phyloP scores from a whole-genome alignment of 2,113 vertebrate species.

The Monopterus albus region DNA sequence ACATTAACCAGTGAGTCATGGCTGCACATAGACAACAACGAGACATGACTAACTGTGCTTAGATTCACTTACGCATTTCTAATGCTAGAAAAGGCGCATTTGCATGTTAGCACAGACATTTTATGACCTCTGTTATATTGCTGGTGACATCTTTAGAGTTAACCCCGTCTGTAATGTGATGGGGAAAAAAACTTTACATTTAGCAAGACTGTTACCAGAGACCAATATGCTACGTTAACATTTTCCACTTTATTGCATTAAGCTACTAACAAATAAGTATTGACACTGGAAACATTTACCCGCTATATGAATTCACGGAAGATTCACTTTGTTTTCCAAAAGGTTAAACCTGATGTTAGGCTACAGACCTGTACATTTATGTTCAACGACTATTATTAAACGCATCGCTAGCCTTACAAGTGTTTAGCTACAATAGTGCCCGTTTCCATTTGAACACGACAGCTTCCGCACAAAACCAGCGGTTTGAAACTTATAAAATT shows the following conservation, averaged over 20 bases:
- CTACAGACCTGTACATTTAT: constrained; percentile 12
- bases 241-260: neutral
- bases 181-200: neutral
- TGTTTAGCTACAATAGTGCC: accelerated
- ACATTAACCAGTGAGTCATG: constrained; percentile 52
- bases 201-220: neutral
- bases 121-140: neutral
- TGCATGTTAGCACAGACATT: neutral
- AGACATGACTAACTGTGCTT: neutral
- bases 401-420: neutral
- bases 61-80: neutral
- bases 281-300: too few species aligned
- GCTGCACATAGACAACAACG: neutral
- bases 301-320: too few species aligned
- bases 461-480: neutral
- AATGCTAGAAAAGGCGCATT: neutral
- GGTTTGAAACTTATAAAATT: constrained; percentile 22
- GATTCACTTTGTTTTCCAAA: constrained; percentile 13
- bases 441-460: neutral
- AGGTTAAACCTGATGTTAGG: constrained; percentile 29
- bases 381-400: neutral
- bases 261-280: too few species aligned
- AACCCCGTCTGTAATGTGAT: constrained; percentile 17
- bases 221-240: neutral
- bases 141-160: neutral